A percentile compares a stretch with the other conserved stretches of the same genome.
These are phyloP conservation scores for Suncus etruscus DNA, from an alignment of 2,113 vertebrate species.

Conservation along the genomic window DNA sequence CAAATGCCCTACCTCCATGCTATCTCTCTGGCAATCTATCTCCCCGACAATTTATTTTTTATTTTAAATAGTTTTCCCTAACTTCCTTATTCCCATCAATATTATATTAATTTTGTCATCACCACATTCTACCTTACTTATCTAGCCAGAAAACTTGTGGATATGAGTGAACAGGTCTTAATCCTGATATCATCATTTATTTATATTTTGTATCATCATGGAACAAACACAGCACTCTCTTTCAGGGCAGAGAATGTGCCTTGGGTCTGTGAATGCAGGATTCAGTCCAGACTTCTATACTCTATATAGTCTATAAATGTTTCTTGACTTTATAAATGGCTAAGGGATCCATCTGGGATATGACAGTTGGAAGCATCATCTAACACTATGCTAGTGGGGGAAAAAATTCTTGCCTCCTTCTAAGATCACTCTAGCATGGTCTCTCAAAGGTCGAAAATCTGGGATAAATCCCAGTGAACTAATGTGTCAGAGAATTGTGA, in stretches of 20 bases:
- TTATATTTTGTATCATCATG: neutral
- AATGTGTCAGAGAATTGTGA: slow-evolving; percentile 74
- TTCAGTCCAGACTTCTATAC: neutral
- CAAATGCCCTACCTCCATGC: too few relatives aligned
- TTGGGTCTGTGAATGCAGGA: neutral
- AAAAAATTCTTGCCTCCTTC: neutral
- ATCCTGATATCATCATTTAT: too few relatives aligned
- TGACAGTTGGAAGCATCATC: neutral
- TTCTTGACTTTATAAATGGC: neutral
- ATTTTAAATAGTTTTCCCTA: neutral
- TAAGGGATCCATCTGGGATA: neutral
- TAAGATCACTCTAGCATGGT: too few relatives aligned
- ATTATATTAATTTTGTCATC: neutral
- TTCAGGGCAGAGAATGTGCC: neutral
- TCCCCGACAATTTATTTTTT: neutral
- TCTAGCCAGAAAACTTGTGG: neutral
- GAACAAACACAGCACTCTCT: neutral
- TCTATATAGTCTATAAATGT: neutral
- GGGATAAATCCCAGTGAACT: slow-evolving; percentile 71
- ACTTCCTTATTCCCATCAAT: neutral
- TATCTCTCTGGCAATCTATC: too few relatives aligned
- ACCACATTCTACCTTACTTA: neutral
- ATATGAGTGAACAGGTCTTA: neutral
- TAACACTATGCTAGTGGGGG: neutral
- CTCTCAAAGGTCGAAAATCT: slow-evolving; percentile 72